A percentile compares a stretch with the other conserved stretches of the same genome.
Conservation (phyloP, 2,888 invertebrate species). For the Mycalesis mineus region DNA sequence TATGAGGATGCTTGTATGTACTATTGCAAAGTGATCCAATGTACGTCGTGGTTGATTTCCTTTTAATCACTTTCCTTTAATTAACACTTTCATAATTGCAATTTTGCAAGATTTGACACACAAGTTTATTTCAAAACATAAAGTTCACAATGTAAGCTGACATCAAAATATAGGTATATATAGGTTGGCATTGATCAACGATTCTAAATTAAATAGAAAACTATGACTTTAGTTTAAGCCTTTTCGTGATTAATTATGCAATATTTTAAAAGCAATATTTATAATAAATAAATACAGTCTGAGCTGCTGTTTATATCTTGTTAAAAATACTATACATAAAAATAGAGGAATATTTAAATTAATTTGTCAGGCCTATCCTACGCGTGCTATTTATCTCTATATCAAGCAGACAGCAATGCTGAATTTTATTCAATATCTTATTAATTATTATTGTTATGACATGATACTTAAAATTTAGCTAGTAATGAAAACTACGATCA, state of each 20-base stretch:
- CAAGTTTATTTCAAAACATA: no score
- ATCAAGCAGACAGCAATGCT: background rate
- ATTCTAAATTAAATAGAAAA: no score
- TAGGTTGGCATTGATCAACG: no score
- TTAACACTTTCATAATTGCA: no score
- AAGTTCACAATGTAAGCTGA: no score
- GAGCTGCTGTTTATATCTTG: background rate
- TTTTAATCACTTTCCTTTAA: no score
- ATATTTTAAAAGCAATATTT: background rate
- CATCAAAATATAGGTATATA: no score
- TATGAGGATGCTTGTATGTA: background rate
- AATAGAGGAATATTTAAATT: background rate
- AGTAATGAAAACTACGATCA: conserved; percentile 16
- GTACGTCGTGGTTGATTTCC: no score
- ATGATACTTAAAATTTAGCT: conserved; percentile 28
- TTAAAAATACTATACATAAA: background rate
- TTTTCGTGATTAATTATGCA: background rate
- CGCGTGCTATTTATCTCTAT: background rate
- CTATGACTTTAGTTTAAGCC: background rate
- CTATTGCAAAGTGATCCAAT: background rate
- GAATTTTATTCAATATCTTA: background rate
- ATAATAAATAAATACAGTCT: background rate
- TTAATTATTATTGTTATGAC: conserved; percentile 18
- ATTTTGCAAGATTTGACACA: no score
- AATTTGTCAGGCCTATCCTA: background rate